Conservation (phyloP, 2,888 invertebrate genomes). For the Sarcophaga caerulescens region DNA sequence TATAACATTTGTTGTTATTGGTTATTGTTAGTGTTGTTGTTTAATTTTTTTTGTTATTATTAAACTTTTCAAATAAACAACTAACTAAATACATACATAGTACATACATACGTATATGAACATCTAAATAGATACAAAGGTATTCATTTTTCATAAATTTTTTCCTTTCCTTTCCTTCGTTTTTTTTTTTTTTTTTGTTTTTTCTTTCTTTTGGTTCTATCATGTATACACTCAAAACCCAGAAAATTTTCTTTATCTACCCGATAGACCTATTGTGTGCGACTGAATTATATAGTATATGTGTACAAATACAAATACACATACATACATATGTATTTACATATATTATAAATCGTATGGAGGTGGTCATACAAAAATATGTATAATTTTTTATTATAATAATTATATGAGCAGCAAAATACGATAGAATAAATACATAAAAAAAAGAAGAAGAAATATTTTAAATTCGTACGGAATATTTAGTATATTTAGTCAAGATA, state of each 20-base stretch:
- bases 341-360: not conserved
- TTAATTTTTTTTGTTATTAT: too few species aligned
- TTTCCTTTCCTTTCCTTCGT: too few species aligned
- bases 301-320: not conserved
- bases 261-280: not conserved
- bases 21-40: too few species aligned
- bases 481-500: not conserved
- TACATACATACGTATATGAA: too few species aligned
- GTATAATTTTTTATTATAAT: not conserved
- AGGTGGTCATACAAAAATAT: not conserved
- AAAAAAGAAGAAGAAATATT: slow-evolving; percentile 1
- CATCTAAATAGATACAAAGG: not conserved
- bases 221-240: slow-evolving; percentile 27
- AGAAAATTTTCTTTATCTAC: slow-evolving; percentile 24
- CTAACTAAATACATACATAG: not conserved
- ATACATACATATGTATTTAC: too few species aligned
- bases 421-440: not conserved
- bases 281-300: not conserved
- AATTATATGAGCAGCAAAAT: not conserved
- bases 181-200: too few species aligned
- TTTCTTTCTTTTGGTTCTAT: slow-evolving; percentile 5
- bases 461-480: not conserved
- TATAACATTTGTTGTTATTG: too few species aligned
- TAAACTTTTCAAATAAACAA: not conserved
- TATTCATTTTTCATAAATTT: too few species aligned